phyloP scores from a whole-genome alignment of 2,113 vertebrate species.

The Monarcha castaneiventris region DNA sequence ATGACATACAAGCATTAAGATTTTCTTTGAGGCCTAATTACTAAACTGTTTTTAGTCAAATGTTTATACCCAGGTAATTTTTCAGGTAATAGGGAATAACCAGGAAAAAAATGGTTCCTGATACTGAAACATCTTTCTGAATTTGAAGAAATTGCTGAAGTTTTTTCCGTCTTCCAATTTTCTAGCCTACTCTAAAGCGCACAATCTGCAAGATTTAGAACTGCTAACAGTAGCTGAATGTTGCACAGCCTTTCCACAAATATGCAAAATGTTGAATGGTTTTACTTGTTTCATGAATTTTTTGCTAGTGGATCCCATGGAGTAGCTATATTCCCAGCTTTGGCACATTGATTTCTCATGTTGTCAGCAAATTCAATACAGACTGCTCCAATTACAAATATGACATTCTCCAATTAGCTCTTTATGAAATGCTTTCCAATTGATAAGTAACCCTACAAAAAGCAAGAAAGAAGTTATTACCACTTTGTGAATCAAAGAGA shows the following conservation, averaged over 20 bases:
- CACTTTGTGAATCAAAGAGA: not conserved
- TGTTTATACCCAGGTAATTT: not conserved
- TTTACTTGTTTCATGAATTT: not conserved
- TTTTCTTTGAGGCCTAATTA: not conserved
- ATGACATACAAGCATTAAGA: not conserved
- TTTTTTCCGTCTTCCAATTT: not conserved
- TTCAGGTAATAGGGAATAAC: not conserved
- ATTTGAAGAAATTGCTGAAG: not conserved
- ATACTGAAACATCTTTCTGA: not conserved
- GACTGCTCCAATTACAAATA: not conserved
- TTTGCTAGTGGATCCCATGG: not conserved
- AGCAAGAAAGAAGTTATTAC: not conserved
- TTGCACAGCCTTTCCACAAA: not conserved
- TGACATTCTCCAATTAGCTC: not conserved
- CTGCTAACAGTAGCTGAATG: not conserved
- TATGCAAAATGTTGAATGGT: not conserved
- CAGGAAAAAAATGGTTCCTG: not conserved
- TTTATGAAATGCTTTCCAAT: not conserved
- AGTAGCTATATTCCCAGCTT: not conserved
- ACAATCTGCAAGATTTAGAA: not conserved
- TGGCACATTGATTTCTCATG: not conserved
- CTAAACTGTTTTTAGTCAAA: not conserved
- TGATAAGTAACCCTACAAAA: not conserved
- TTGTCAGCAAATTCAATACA: not conserved
- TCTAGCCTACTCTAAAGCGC: not conserved